A percentile compares a stretch with the other conserved stretches of the same genome.
These are phyloP conservation scores for Eudasyphora cyanicolor DNA, from an alignment of 2,888 invertebrate genomes.

Conservation along the genomic window DNA sequence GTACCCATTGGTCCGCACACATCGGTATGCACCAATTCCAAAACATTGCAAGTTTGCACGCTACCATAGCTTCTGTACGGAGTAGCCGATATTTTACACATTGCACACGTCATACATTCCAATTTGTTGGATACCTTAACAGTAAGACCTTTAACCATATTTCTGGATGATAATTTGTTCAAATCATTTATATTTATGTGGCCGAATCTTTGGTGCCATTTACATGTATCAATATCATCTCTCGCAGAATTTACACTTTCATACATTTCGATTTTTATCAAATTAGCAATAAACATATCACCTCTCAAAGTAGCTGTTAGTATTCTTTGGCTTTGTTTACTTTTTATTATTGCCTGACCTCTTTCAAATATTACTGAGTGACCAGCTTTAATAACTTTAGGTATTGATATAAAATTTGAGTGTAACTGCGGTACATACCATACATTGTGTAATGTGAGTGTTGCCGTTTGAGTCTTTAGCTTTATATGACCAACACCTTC, in stretches of 20 bases:
- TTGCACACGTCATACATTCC: conserved; percentile 45
- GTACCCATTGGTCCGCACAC: conserved; percentile 35
- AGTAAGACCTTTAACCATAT: conserved; percentile 42
- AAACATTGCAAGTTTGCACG: background rate
- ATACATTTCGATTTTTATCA: background rate
- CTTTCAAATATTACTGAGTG: conserved; percentile 14
- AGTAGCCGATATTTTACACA: conserved; percentile 39
- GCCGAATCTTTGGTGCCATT: conserved; percentile 40
- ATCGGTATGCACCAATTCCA: conserved; percentile 42
- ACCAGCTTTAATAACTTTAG: conserved; percentile 40
- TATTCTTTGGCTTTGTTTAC: conserved; percentile 29
- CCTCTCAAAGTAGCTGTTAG: conserved; percentile 31
- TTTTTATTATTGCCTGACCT: conserved; percentile 31
- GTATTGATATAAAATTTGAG: conserved; percentile 51
- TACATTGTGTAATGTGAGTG: conserved; percentile 36
- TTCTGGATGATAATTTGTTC: conserved; percentile 21
- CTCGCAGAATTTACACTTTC: background rate
- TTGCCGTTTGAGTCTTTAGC: conserved; percentile 39
- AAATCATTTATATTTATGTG: conserved; percentile 36
- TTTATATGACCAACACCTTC: conserved; percentile 46
- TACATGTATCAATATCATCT: conserved; percentile 15
- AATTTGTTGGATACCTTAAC: conserved; percentile 5
- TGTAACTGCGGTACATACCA: conserved; percentile 49
- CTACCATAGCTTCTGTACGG: conserved; percentile 31
- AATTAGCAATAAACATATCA: conserved; percentile 40